Evolutionary conservation across 2,113 vertebrate genomes (phyloP), one percentile per base, ranked within the genome.

Genomic region (Hipposideros armiger): DNA sequence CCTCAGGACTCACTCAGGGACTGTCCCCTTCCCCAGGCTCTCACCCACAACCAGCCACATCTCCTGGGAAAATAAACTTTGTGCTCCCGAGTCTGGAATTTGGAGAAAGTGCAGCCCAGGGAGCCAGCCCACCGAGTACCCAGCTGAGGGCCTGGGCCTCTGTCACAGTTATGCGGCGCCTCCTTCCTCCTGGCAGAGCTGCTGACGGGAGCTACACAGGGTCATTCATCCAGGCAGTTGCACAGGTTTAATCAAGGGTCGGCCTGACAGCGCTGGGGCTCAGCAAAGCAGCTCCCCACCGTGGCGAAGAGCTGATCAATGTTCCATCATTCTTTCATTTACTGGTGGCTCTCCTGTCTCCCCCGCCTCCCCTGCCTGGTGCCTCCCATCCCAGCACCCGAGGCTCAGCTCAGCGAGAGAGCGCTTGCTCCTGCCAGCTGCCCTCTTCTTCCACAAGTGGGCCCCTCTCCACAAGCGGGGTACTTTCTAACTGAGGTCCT

Each of bases 221-320:
- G 93, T 32, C 97, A 97, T 98, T 96, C 97, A 97, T 97, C 93
- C 87, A 96, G 89, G 76, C 97, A 95, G 97, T 96, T 97, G 97
- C 67, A 47, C 28, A 93, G 97, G 97, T 98, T 98, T 98, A 98
- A 98, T 98, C 97, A 98, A 98, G 93, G 95, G 94, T 92, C 96
- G 96, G 96, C 95, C 97, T 91, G 97, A 98, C 96, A 87, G 87
- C 60, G 74, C 96, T 91, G 94, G 47, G 97, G 88, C 95, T 97
- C 98, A 97, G 96, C 94, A 92, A 96, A 98, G 97, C 97, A 97
- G 97, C 97, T 98, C 98, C 81, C 97, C 93, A 85, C 98, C 97
- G 98, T 97, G 98, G 98, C 98, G 98, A 98, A 98, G 97, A 82
- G 54, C 95, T 97, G 98, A 98, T 98, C 98, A 97, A 98, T 98